Evolutionary conservation across 2,797 vertebrate species (phyloP), one percentile per base, ranked within the genome.

Genomic region (Macropodus opercularis): DNA sequence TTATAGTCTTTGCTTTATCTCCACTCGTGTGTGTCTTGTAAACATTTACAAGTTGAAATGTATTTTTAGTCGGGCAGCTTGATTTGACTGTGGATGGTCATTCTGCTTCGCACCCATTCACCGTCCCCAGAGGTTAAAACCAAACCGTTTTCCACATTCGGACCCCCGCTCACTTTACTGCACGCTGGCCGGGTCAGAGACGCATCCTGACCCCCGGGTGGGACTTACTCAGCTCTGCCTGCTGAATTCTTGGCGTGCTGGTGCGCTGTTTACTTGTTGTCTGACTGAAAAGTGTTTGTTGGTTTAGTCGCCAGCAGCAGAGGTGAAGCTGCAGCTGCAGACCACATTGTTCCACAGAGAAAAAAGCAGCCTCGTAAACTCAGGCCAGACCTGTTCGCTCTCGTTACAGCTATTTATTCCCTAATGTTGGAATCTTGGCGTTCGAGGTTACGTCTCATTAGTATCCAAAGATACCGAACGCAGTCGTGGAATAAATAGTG

Each of bases 291-390:
- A 18, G 14, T 69, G 60, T 75, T 63, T 69, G 59, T 69, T 43
- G 64, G 68, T 69, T 71, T 21, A 59, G 60, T 46, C 3, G 8
- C 42, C 56, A 26, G 51, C 63, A 52, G 50, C 64, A 9, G 64
- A 52, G 77, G 64, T 60, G 49, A 75, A 63, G 50, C 64, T 52
- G 48, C 66, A 77, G 71, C 75, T 81, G 77, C 26, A 47, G 66
- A 46, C 24, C 52, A 49, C 80, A 72, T 86, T 81, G 77, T 84
- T 77, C 43, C 48, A 27, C 34, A 27, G 62, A 21, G 52, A 66
- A 71, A 85, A 81, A 86, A 70, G 60, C 55, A 54, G 43, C 24
- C 68, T 73, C 61, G 19, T 78, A 80, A 84, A 81, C 66, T 53
- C 10, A 51, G 63, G 36, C 62, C 62, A 71, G 62, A 55, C 78